These are phyloP conservation scores for Microtus richardsoni DNA, from an alignment of 2,113 vertebrate species.

Conservation along the genomic window DNA sequence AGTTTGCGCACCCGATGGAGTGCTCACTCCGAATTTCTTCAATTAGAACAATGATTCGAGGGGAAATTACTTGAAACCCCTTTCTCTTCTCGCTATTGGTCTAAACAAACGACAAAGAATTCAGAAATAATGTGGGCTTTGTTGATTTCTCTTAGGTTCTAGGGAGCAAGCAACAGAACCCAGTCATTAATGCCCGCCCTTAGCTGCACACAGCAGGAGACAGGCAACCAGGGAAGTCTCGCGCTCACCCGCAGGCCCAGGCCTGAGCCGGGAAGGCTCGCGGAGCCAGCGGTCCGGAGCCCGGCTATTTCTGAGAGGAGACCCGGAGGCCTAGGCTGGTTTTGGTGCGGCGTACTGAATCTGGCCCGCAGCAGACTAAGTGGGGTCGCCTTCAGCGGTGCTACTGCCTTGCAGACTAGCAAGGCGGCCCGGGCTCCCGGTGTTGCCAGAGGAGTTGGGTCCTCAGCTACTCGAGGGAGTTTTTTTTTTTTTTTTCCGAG, in stretches of 20 bases:
- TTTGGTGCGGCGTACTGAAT: not conserved
- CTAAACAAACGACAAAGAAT: not conserved
- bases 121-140: not conserved
- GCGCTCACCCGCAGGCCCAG: not conserved
- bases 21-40: not conserved
- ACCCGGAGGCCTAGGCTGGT: conserved; percentile 11
- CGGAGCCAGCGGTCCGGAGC: not conserved
- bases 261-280: not conserved
- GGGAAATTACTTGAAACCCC: no score
- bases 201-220: not conserved
- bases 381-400: conserved; percentile 39
- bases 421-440: not conserved
- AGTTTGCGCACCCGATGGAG: not conserved
- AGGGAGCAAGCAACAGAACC: not conserved
- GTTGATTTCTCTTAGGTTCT: not conserved
- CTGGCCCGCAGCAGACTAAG: not conserved
- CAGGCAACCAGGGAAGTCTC: not conserved
- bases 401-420: not conserved
- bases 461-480: not conserved
- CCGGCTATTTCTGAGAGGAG: conserved; percentile 57
- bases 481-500: conserved; percentile 76
- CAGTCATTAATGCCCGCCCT: not conserved
- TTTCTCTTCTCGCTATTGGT: not conserved
- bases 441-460: conserved; percentile 2
- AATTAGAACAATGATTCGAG: not conserved